Conservation (phyloP, 2,113 vertebrate species). For the Oreochromis tanganicae region DNA sequence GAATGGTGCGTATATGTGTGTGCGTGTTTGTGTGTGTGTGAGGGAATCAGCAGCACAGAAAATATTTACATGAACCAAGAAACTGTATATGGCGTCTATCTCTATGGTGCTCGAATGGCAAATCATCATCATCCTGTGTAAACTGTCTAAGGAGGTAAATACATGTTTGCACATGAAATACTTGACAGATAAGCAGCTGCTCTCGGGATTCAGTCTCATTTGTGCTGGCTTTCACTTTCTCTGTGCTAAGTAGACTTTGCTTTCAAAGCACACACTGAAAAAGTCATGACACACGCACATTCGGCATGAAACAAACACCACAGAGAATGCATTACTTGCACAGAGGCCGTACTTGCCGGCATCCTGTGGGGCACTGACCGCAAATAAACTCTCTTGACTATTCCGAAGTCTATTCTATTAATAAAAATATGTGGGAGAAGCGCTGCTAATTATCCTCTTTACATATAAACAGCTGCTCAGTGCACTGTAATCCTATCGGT, state of each 20-base stretch:
- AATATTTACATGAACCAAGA: slow-evolving; percentile 21
- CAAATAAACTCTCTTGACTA: slow-evolving; percentile 13
- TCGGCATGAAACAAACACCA: slow-evolving; percentile 19
- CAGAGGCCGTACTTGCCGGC: neutral
- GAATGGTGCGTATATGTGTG: neutral
- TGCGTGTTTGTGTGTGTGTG: neutral
- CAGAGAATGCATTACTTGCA: neutral
- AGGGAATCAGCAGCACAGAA: neutral
- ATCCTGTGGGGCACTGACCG: slow-evolving; percentile 1
- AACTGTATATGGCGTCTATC: neutral
- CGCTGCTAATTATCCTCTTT: slow-evolving; percentile 44
- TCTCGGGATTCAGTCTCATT: slow-evolving; percentile 35
- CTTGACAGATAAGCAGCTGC: slow-evolving; percentile 55
- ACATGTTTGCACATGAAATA: slow-evolving; percentile 38
- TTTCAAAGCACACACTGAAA: slow-evolving; percentile 15
- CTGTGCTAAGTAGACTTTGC: slow-evolving; percentile 1
- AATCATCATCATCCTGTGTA: slow-evolving; percentile 26
- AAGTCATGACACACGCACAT: slow-evolving; percentile 46
- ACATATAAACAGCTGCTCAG: slow-evolving; percentile 31
- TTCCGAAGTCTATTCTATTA: slow-evolving; percentile 38
- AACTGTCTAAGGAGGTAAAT: slow-evolving; percentile 37
- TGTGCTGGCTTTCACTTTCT: slow-evolving; percentile 27
- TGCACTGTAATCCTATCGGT: slow-evolving; percentile 4
- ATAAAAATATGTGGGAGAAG: slow-evolving; percentile 52
- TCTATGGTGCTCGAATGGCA: slow-evolving; percentile 20